Evolutionary conservation across 2,888 invertebrate genomes (phyloP).

Genomic region (Leucoma salicis): DNA sequence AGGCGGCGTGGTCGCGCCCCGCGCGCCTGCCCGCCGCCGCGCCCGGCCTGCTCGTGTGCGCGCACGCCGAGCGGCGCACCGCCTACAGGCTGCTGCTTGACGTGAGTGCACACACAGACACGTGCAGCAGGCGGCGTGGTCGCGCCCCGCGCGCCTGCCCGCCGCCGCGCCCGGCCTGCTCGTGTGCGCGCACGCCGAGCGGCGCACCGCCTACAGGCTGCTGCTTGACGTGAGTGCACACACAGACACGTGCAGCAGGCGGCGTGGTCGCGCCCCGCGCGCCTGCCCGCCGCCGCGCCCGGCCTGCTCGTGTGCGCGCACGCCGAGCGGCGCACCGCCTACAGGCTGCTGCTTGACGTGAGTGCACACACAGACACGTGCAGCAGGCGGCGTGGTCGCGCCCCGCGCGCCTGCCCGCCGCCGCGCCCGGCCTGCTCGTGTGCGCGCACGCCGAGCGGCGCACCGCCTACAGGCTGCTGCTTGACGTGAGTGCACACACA

Average conservation of each 20-base stretch:
- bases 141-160: constrained; percentile 83
- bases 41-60: constrained; percentile 88
- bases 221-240: constrained; percentile 83
- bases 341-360: constrained; percentile 86
- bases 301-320: constrained; percentile 89
- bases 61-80: constrained; percentile 86
- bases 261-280: constrained; percentile 71
- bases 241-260: constrained; percentile 58
- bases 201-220: constrained; percentile 87
- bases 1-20: constrained; percentile 63
- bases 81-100: constrained; percentile 88
- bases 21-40: constrained; percentile 87
- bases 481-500: constrained; percentile 78
- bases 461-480: constrained; percentile 87
- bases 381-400: constrained; percentile 53
- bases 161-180: constrained; percentile 89
- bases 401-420: constrained; percentile 86
- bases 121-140: constrained; percentile 52
- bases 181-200: constrained; percentile 86
- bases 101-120: constrained; percentile 71
- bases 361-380: constrained; percentile 66
- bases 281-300: constrained; percentile 87
- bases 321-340: constrained; percentile 86
- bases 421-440: constrained; percentile 88
- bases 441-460: constrained; percentile 87